A percentile compares a stretch with the other conserved stretches of the same genome.
Conservation (phyloP, 1,140 invertebrate genomes). For the Magallana angulata region DNA sequence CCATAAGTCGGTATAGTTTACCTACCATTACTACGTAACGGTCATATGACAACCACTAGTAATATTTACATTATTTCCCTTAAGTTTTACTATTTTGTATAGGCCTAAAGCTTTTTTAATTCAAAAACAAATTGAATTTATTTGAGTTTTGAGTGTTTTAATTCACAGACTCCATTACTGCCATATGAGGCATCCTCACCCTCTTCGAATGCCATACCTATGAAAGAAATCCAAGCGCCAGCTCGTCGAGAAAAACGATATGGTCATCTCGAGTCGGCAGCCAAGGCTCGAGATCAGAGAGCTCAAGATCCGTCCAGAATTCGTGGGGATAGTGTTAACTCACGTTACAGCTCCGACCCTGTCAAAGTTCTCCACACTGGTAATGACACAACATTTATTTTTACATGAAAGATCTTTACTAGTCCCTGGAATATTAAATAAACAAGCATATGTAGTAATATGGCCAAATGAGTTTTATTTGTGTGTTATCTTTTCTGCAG, state of each 20-base stretch:
- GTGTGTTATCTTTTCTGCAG: conserved; percentile 22
- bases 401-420: no score
- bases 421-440: no score
- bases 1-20: no score
- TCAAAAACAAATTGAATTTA: no score
- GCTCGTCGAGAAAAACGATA: conserved; percentile 77
- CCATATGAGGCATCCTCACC: conserved; percentile 48
- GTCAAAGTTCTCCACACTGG: conserved; percentile 82
- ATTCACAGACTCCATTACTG: conserved; percentile 58
- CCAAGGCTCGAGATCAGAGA: conserved; percentile 71
- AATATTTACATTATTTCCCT: no score
- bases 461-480: background rate
- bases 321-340: conserved; percentile 83
- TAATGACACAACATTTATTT: background rate
- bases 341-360: conserved; percentile 87
- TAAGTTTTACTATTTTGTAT: no score
- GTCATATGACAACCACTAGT: no score
- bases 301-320: conserved; percentile 79
- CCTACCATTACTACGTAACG: no score
- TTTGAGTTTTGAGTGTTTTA: background rate
- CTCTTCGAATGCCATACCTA: background rate
- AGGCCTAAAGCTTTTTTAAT: no score
- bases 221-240: conserved; percentile 42
- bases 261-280: conserved; percentile 77
- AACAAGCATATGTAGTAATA: no score